phyloP scores from a whole-genome alignment of 2,888 invertebrate species.

The Willowsia nigromaculata region DNA sequence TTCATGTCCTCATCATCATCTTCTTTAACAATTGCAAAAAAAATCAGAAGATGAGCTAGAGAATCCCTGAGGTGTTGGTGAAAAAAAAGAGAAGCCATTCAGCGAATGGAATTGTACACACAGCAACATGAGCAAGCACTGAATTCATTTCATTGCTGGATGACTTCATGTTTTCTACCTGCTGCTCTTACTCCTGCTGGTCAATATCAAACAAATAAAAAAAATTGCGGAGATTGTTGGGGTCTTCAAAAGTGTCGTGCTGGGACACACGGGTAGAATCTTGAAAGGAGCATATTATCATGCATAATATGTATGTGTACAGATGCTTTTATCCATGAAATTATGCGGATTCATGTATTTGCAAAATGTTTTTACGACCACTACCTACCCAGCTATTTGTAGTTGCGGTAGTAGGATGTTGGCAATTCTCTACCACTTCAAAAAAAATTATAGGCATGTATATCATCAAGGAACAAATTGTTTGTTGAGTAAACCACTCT shows the following conservation, averaged over 20 bases:
- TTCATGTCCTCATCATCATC: neutral
- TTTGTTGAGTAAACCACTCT: slow-evolving; percentile 13
- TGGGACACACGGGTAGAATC: slow-evolving; percentile 41
- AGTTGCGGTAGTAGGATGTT: neutral
- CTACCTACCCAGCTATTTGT: slow-evolving; percentile 9
- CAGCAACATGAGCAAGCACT: slow-evolving; percentile 4
- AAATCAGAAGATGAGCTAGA: slow-evolving; percentile 14
- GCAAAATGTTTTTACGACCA: neutral
- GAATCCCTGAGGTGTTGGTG: slow-evolving; percentile 54
- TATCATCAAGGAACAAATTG: slow-evolving; percentile 31
- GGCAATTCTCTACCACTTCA: neutral
- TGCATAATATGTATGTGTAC: neutral
- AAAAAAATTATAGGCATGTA: neutral
- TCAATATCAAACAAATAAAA: neutral
- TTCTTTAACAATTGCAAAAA: neutral
- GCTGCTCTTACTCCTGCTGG: slow-evolving; percentile 25
- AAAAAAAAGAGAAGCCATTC: slow-evolving; percentile 20
- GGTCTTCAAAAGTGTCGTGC: slow-evolving; percentile 33
- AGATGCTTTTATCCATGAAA: neutral
- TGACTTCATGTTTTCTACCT: slow-evolving; percentile 8
- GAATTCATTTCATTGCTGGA: neutral
- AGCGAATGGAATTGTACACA: slow-evolving; percentile 45
- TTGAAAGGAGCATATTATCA: neutral
- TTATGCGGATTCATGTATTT: neutral
- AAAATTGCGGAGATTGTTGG: slow-evolving; percentile 21